Evolutionary conservation across 2,888 invertebrate genomes (phyloP), one percentile per base, ranked within the genome.

Genomic region (Ectropis crepuscularia): DNA sequence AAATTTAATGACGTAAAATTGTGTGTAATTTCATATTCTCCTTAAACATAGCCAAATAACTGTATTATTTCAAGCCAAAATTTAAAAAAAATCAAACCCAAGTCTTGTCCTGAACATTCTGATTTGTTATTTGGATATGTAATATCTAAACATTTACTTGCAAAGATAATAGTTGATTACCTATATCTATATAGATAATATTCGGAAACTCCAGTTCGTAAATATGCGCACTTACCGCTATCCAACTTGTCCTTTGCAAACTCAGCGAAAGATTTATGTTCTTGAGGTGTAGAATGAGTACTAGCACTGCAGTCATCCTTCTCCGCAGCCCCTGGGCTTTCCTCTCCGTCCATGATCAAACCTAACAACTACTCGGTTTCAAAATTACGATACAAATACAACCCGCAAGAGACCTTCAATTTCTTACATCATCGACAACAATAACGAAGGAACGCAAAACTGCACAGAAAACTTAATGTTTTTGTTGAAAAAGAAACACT

Each of bases 401-500:
- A 73, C 46, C 53, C 55, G 61, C 53, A 62, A 63, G 70, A 80
- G 83, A 80, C 85, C 86, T 88, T 88, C 85, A 82, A 72, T 84
- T 82, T 87, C 92, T 92, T 92, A 92, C 92, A 92, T 92, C 92
- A 92, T 90, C 92, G 85, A 84, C 82, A 74, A 86, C 77, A 86
- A 85, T 86, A 89, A 39, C 57, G 12, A 57, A 46, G 6, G 12
- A 46, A 46, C 6, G 38, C 45, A 10, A 43, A 45, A 47, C n/a
- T 42, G 51, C 51, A 42, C 51, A 28, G 39, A 9, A 50, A 50
- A 38, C 39, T 39, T 39, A 43, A 8, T 50, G 48, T 53, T 59
- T 64, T 61, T 51, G 41, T 51, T 39, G 6, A 10, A 38, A 38
- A 2, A 28, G 16, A 28, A 28, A 28, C 16, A 28, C 16, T 28